Base-by-base conservation (phyloP, 2,113 vertebrate species). In the Gadus macrocephalus region DNA sequence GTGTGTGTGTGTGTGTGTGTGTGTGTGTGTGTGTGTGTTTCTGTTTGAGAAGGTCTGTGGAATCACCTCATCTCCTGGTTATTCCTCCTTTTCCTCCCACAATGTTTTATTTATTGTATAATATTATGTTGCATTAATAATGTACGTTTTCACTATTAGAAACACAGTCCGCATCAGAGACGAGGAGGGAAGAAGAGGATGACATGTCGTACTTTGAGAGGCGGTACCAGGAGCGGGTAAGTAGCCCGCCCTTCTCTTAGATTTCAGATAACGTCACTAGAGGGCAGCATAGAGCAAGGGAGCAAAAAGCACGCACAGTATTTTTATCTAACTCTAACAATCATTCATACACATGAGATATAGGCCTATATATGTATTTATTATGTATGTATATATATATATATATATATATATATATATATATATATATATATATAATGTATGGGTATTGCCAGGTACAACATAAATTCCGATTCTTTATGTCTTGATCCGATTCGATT, bases 151-250 rank as follows among this genome's bases (percentile, higher is more conserved):
- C 31, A 35, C 31, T 35, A 35, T 35, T 35, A 35, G 31, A 5
- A 5, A 7, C 31, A 35, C 31, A 35, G 14, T 85, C 89, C 58
- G 17, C 77, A 77, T 83, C 87, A 79, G 67, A 70, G 6, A 65
- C 87, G 28, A 76, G 38, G 77, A 76, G 79, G 3, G 60, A 56
- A 35, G 91, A 91, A 69, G 87, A 89, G 62, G 89, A 91, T 20
- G 90, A 93, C 70, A 91, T 92, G 90, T 86, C 88, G 82, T 90
- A 87, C 76, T 95, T 92, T 85, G 93, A 94, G 87, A 90, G 85
- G 62, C 53, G 31, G 15, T 92, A 92, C 64, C 92, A 92, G 79
- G 91, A 93, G 75, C 80, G 58, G 89, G 90, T 83, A 87, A 86
- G 91, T 28, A 49, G 7, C 42, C 2, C 8, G 25, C 69, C 68